Evolutionary conservation across 2,797 vertebrate species (phyloP).

Genomic region (Bovichtus diacanthus): DNA sequence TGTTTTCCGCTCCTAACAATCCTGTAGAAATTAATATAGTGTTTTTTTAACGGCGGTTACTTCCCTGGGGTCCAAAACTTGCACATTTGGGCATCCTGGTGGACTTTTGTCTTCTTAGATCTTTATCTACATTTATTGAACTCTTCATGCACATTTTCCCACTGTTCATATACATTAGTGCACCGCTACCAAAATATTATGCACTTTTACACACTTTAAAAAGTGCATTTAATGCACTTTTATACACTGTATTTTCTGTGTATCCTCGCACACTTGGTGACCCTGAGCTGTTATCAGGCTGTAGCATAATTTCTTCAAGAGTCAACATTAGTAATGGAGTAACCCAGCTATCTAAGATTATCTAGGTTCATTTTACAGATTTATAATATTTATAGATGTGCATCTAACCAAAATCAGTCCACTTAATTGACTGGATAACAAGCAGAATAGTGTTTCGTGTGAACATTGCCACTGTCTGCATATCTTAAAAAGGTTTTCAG

Average conservation of each 20-base stretch:
- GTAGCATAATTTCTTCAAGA: neutral
- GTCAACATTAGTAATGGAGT: neutral
- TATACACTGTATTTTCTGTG: neutral
- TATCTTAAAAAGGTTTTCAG: conserved; percentile 35
- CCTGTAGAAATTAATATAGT: no score
- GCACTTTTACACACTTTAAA: neutral
- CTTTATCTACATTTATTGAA: neutral
- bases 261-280: neutral
- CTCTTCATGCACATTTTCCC: neutral
- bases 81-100: neutral
- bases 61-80: neutral
- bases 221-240: neutral
- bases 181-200: no score
- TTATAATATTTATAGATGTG: neutral
- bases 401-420: neutral
- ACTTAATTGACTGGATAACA: neutral
- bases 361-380: neutral
- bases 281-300: neutral
- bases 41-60: neutral
- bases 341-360: neutral
- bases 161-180: no score
- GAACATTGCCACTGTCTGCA: conserved; percentile 13
- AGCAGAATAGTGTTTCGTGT: neutral
- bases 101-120: neutral
- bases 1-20: no score